Evolutionary conservation across 2,888 invertebrate genomes (phyloP).

Genomic region (Netelia inedita): DNA sequence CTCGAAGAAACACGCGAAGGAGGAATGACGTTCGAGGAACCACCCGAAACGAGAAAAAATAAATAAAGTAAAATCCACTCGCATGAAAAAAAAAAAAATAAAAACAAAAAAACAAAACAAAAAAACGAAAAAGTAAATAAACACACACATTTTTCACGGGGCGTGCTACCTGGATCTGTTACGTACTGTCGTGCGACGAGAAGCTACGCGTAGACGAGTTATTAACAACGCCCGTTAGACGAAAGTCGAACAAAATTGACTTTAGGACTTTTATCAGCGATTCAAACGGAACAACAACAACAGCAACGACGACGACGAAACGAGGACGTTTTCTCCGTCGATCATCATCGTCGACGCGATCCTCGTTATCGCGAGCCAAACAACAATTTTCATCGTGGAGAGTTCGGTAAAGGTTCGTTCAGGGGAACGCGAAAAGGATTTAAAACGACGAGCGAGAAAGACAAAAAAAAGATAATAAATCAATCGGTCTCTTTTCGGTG

Average conservation of each 20-base stretch:
- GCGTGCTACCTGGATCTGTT: slow-evolving; percentile 80
- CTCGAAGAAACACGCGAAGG: slow-evolving; percentile 59
- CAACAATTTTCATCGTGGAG: background rate
- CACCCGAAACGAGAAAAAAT: slow-evolving; percentile 27
- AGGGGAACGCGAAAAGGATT: background rate
- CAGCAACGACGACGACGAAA: background rate
- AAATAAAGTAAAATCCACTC: slow-evolving; percentile 49
- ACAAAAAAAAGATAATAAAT: slow-evolving; percentile 21
- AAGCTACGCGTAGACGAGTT: slow-evolving; percentile 62
- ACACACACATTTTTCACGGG: slow-evolving; percentile 77
- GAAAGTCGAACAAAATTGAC: slow-evolving; percentile 61
- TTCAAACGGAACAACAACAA: slow-evolving; percentile 50
- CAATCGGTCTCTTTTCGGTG: slow-evolving; percentile 26
- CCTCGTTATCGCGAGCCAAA: slow-evolving; percentile 31
- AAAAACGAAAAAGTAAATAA: slow-evolving; percentile 61
- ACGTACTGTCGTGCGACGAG: slow-evolving; percentile 75
- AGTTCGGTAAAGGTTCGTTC: background rate
- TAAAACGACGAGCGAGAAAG: too few relatives aligned
- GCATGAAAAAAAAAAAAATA: slow-evolving; percentile 58
- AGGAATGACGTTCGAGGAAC: slow-evolving; percentile 11
- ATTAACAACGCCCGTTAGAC: slow-evolving; percentile 60
- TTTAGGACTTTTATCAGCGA: slow-evolving; percentile 69
- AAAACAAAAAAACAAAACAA: slow-evolving; percentile 64
- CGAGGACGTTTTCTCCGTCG: background rate
- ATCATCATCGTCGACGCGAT: slow-evolving; percentile 33